Conservation (phyloP, 2,888 invertebrate genomes). For the Ophion obscuratus region DNA sequence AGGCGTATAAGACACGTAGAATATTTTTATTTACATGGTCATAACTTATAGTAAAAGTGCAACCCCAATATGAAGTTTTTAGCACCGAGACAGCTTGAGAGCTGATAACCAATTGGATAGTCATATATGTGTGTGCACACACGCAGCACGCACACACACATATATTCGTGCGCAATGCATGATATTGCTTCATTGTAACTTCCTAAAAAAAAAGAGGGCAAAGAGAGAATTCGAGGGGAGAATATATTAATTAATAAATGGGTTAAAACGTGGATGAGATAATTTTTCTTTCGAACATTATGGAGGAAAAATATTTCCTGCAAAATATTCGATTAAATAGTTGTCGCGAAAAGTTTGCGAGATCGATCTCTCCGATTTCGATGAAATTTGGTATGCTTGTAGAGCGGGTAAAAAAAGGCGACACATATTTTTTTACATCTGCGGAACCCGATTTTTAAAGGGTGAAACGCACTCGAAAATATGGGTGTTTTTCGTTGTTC, state of each 20-base stretch:
- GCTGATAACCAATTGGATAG: background rate
- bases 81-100: background rate
- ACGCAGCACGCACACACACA: background rate
- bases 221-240: conserved; percentile 67
- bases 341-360: background rate
- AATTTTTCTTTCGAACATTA: background rate
- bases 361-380: too few species aligned
- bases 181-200: conserved; percentile 76
- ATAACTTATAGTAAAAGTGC: background rate
- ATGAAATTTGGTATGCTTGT: too few species aligned
- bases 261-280: conserved; percentile 51
- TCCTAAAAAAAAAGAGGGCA: conserved; percentile 74
- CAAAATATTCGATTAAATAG: conserved; percentile 24
- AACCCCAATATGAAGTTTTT: background rate
- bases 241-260: conserved; percentile 61
- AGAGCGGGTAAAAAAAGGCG: too few species aligned
- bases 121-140: conserved; percentile 15
- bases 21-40: background rate
- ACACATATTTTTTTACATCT: too few species aligned
- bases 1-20: background rate
- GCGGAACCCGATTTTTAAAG: too few species aligned
- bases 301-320: conserved; percentile 9
- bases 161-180: conserved; percentile 72
- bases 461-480: too few species aligned
- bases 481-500: too few species aligned